These are phyloP conservation scores for Himalopsyche kuldschensis DNA, from an alignment of 2,888 invertebrate species.

Conservation along the genomic window DNA sequence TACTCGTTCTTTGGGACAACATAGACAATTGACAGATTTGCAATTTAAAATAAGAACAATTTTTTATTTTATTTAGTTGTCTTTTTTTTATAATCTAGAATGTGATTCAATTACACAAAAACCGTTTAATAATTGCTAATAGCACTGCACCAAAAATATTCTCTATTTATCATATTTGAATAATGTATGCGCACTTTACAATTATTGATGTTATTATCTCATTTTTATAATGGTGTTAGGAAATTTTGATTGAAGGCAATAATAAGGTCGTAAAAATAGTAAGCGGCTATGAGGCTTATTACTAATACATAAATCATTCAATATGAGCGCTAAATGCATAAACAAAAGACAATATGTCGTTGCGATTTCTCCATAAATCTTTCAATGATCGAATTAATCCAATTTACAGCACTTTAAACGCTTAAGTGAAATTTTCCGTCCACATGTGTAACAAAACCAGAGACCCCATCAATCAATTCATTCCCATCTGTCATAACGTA, in stretches of 20 bases:
- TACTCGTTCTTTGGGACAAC: no score
- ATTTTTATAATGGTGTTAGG: background rate
- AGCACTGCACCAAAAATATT: no score
- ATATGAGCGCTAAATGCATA: background rate
- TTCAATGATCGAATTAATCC: background rate
- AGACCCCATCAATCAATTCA: background rate
- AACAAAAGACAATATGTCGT: background rate
- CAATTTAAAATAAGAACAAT: no score
- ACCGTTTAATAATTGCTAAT: no score
- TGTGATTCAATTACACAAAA: no score
- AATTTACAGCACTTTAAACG: background rate
- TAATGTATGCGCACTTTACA: no score
- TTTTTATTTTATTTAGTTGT: no score
- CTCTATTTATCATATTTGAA: no score
- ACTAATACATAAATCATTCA: background rate
- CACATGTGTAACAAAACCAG: background rate
- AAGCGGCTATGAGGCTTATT: background rate
- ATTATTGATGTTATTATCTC: no score
- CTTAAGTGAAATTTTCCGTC: background rate
- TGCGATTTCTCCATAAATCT: background rate
- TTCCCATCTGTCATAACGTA: background rate
- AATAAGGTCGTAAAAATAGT: background rate
- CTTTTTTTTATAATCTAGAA: no score
- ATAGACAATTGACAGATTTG: no score
- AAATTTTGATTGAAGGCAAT: background rate